Base-by-base conservation (phyloP, 2,888 invertebrate genomes). In the Meandrusa payeni region DNA sequence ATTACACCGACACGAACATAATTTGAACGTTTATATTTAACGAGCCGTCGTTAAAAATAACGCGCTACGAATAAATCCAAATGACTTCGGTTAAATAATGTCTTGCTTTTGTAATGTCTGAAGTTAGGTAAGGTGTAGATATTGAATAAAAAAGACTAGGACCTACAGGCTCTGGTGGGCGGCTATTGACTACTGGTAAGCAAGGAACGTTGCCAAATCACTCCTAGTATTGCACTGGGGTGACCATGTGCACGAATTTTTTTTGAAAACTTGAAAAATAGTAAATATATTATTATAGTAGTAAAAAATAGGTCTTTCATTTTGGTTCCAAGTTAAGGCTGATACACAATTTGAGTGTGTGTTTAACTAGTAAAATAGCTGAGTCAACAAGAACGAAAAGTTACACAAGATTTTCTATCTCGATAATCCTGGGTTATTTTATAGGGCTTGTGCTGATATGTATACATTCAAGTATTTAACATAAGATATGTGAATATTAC, bases 121-220 rank as follows among this genome's bases (percentile, higher is more conserved):
- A 13, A 5, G 11, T 34, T 22, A 7, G 5, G n/a, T n/a, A 12
- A 2, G 3, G n/a, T 1, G 5, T 32, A 19, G 9, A 17, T 15
- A 9, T 31, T 6, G 12, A 38, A 20, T 10, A 22, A 20, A 38
- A 38, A 38, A 22, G 12, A 38, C 20, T n/a, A n/a, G 12, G 13
- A 29, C 19, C 15, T 6, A n/a, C 28, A 12, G 20, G 9, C 10
- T 38, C 19, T 38, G 11, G 10, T 22, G 20, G 20, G 26, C 13
- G 40, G 26, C 19, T 20, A 26, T 41, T 33, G 32, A 33, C 26
- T 33, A 19, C 33, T 33, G 9, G 20, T 23, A 23, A 19, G 26
- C 6, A 19, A 9, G 32, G 24, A 33, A 41, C 33, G 19, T 32
- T 41, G 41, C 41, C 41, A 41, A 41, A 26, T 41, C 20, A 32